phyloP scores from a whole-genome alignment of 2,888 invertebrate species.

The Gerris lacustris region DNA sequence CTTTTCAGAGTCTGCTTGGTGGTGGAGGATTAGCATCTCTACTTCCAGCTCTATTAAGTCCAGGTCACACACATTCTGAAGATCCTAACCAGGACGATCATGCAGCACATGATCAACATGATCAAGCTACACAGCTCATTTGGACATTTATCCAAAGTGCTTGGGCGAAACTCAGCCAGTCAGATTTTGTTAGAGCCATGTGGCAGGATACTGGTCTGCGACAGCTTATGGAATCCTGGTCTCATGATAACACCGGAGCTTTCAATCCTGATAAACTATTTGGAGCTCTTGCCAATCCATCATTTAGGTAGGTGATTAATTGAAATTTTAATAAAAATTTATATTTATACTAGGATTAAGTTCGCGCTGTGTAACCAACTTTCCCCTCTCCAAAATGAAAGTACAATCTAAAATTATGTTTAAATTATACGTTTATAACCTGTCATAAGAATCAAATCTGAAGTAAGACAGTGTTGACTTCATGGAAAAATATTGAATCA shows the following conservation, averaged over 20 bases:
- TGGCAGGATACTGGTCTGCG: constrained; percentile 62
- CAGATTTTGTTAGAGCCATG: constrained; percentile 60
- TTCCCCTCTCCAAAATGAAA: no score
- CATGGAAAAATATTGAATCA: no score
- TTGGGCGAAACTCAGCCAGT: constrained; percentile 64
- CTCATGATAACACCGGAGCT: constrained; percentile 24
- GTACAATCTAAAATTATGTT: no score
- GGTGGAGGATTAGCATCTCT: not conserved
- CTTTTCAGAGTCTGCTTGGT: not conserved
- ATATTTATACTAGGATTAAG: no score
- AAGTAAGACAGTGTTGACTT: no score
- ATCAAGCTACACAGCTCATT: constrained; percentile 43
- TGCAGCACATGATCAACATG: constrained; percentile 49
- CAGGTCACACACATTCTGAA: constrained; percentile 32
- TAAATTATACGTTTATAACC: no score
- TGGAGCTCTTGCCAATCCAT: constrained; percentile 66
- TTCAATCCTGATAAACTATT: constrained; percentile 56
- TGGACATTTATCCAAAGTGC: constrained; percentile 57
- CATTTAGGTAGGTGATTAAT: constrained; percentile 58
- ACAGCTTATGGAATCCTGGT: constrained; percentile 30
- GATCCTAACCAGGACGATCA: constrained; percentile 46
- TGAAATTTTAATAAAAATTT: no score
- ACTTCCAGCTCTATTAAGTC: constrained; percentile 2
- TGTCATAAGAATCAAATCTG: no score
- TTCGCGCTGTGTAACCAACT: no score